These are phyloP conservation scores for Hirtodrosophila cameraria DNA, from an alignment of 2,888 invertebrate genomes.

Conservation along the genomic window DNA sequence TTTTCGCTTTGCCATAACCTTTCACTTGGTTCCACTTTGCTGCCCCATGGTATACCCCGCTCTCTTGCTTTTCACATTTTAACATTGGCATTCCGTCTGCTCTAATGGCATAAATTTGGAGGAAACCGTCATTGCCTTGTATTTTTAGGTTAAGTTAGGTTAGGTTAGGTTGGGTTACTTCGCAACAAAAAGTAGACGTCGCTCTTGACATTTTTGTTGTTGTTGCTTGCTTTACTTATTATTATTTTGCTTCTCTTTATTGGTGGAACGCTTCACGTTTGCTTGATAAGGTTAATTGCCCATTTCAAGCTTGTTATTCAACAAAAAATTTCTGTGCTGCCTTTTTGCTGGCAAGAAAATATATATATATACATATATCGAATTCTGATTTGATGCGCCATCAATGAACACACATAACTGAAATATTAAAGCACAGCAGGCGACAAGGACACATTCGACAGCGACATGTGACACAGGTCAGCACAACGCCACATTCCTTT, in stretches of 20 bases:
- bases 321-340: constrained; percentile 32
- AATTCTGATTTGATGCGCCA: constrained; percentile 53
- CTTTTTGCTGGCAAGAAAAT: background rate
- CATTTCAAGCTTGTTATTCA: constrained; percentile 55
- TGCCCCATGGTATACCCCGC: background rate
- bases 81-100: constrained; percentile 70
- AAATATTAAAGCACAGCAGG: constrained; percentile 55
- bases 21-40: constrained; percentile 31
- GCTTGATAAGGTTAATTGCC: constrained; percentile 79
- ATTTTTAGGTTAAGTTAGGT: constrained; percentile 49
- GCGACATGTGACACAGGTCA: constrained; percentile 55
- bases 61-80: constrained; percentile 1
- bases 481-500: constrained; percentile 26
- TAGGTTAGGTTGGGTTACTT: too few species aligned
- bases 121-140: constrained; percentile 40
- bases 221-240: constrained; percentile 4
- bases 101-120: constrained; percentile 77
- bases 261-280: constrained; percentile 34
- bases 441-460: constrained; percentile 16
- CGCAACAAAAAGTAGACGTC: constrained; percentile 41
- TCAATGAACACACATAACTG: constrained; percentile 38
- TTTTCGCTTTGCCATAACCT: constrained; percentile 69
- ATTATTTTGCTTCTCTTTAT: background rate
- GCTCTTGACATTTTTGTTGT: constrained; percentile 34
- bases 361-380: constrained; percentile 34